Evolutionary conservation across 2,113 vertebrate genomes (phyloP), one percentile per base, ranked within the genome.

Genomic region (Vidua macroura): DNA sequence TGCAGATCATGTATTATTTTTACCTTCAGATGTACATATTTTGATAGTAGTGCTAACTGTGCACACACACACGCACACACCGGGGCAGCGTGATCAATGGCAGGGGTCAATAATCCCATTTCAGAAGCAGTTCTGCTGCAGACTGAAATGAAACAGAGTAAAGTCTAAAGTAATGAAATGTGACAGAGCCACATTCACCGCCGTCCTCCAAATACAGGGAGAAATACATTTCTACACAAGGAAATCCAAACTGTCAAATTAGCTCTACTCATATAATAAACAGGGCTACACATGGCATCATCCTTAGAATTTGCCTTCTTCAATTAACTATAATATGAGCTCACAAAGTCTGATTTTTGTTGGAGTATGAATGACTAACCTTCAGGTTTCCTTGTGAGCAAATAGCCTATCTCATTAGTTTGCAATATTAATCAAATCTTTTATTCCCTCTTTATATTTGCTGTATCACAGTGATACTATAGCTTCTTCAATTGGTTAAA

Each of bases 361-460:
- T 96, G 78, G 88, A 96, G 88, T 93, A 91, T 63, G 96, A 97
- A 96, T 23, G 77, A 97, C 94, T 96, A 94, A 97, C 96, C 96
- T 97, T 97, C 95, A 96, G 92, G 88, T 96, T 97, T 87, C 94
- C 92, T 96, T 97, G 96, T 89, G 96, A 97, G 93, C 63, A 97
- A 97, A 97, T 72, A 88, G 91, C 59, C 93, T 90, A 72, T 86
- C 97, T 95, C 77, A 84, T 96, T 95, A 97, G 93, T 70, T 96
- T 93, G 75, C 39, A 87, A 85, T 94, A 97, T 92, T 97, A 97
- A 97, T 96, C 87, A 95, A 83, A 96, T 96, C 60, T 94, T 96
- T 95, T 94, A 92, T 97, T 96, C 88, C 15, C 93, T 96, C 95
- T 97, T 97, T 96, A 86, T 86, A 90, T 97, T 95, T 93, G 95